These are phyloP conservation scores for Hipposideros armiger DNA, from an alignment of 2,113 vertebrate species.

Conservation along the genomic window DNA sequence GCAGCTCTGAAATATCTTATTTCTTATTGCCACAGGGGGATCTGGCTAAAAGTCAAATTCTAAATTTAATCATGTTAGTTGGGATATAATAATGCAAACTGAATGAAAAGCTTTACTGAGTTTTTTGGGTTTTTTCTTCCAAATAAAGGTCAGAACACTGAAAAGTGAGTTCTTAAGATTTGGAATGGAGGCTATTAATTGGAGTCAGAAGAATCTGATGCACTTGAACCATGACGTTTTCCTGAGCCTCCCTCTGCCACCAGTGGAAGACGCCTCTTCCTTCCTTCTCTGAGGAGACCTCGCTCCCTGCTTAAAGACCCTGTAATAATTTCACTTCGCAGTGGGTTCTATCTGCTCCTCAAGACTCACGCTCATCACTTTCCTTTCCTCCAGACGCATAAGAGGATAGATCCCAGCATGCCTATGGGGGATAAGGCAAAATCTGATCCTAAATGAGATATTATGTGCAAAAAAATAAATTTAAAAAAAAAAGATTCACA, in stretches of 20 bases:
- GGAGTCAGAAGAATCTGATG: background rate
- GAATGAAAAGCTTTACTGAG: slow-evolving; percentile 7
- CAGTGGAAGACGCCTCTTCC: background rate
- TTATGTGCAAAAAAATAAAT: background rate
- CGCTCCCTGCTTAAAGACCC: background rate
- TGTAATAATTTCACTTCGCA: background rate
- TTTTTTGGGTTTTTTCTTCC: background rate
- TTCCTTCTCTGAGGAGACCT: background rate
- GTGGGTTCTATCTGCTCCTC: background rate
- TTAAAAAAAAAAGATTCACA: background rate
- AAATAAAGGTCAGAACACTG: background rate
- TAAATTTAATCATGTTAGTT: slow-evolving; percentile 24
- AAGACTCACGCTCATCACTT: background rate
- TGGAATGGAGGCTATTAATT: background rate
- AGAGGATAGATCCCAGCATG: background rate
- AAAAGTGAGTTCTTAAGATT: background rate
- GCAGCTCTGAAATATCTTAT: background rate
- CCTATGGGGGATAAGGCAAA: background rate
- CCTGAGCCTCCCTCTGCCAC: background rate
- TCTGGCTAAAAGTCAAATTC: slow-evolving; percentile 41
- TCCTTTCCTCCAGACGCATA: background rate
- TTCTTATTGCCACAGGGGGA: slow-evolving; percentile 26
- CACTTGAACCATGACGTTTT: background rate
- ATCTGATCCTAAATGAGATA: background rate
- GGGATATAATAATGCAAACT: background rate